Evolutionary conservation across 1,140 invertebrate genomes (phyloP).

Genomic region (Monochamus saltuarius): DNA sequence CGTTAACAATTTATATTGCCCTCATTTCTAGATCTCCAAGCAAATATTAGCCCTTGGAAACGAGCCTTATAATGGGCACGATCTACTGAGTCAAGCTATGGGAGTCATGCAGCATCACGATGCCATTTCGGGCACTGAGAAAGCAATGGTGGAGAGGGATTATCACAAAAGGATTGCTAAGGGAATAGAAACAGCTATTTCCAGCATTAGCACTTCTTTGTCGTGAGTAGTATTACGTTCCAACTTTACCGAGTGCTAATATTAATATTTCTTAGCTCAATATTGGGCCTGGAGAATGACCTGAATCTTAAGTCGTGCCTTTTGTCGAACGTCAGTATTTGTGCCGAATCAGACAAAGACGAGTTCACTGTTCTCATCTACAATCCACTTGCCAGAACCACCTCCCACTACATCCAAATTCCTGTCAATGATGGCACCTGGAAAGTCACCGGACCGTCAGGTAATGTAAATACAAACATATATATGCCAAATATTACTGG

Average conservation of each 20-base stretch:
- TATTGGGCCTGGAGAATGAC: conserved; percentile 8
- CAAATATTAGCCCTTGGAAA: conserved; percentile 54
- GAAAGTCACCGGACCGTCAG: conserved; percentile 61
- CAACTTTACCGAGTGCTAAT: no score
- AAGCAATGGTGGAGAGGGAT: conserved; percentile 85
- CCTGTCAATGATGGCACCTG: conserved; percentile 66
- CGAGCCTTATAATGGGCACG: conserved; percentile 48
- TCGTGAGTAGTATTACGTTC: conserved; percentile 27
- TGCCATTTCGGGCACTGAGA: conserved; percentile 87
- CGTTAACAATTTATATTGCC: conserved; percentile 58
- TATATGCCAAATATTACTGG: no score
- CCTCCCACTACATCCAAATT: conserved; percentile 68
- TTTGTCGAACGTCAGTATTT: conserved; percentile 63
- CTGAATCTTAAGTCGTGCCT: conserved; percentile 31
- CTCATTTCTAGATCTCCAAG: conserved; percentile 52
- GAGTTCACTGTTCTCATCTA: conserved; percentile 72
- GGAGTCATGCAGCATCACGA: conserved; percentile 93
- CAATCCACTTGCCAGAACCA: conserved; percentile 74
- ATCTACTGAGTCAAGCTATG: conserved; percentile 56
- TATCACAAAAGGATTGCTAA: conserved; percentile 72
- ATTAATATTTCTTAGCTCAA: not conserved
- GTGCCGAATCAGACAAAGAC: conserved; percentile 63
- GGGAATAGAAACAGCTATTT: conserved; percentile 59
- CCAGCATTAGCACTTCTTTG: conserved; percentile 49
- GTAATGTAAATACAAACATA: conserved; percentile 48